These are phyloP conservation scores for Scrobipalpa costella DNA, from an alignment of 2,888 invertebrate species.

Conservation along the genomic window DNA sequence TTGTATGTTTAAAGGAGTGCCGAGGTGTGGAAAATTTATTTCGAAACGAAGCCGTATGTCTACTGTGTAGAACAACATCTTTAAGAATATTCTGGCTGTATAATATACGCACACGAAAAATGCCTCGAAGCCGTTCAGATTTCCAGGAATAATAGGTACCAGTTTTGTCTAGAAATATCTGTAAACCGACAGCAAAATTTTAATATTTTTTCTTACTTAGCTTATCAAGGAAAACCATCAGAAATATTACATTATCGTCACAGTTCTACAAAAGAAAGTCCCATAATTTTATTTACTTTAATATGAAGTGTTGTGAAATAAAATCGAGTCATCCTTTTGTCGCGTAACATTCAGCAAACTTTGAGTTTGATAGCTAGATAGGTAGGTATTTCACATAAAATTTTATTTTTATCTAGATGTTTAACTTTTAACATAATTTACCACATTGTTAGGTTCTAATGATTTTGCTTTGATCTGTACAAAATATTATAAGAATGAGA, in stretches of 20 bases:
- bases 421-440: constrained; percentile 69
- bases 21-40: constrained; percentile 69
- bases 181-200: neutral
- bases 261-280: neutral
- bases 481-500: constrained; percentile 65
- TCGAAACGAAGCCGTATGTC: constrained; percentile 79
- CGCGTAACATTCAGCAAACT: constrained; percentile 61
- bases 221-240: neutral
- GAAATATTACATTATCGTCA: neutral
- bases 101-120: constrained; percentile 16
- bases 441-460: constrained; percentile 71
- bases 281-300: constrained; percentile 36
- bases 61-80: constrained; percentile 79
- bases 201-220: neutral
- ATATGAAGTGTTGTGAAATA: constrained; percentile 65
- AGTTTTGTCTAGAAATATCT: neutral
- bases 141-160: neutral
- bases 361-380: constrained; percentile 57
- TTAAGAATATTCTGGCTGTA: constrained; percentile 23
- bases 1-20: constrained; percentile 47
- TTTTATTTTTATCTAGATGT: constrained; percentile 65
- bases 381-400: constrained; percentile 72
- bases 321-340: constrained; percentile 58
- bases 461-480: constrained; percentile 80
- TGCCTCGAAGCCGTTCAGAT: neutral